A percentile compares a stretch with the other conserved stretches of the same genome.
Evolutionary conservation across 2,888 invertebrate species (phyloP).

Genomic region (Noctua janthe): DNA sequence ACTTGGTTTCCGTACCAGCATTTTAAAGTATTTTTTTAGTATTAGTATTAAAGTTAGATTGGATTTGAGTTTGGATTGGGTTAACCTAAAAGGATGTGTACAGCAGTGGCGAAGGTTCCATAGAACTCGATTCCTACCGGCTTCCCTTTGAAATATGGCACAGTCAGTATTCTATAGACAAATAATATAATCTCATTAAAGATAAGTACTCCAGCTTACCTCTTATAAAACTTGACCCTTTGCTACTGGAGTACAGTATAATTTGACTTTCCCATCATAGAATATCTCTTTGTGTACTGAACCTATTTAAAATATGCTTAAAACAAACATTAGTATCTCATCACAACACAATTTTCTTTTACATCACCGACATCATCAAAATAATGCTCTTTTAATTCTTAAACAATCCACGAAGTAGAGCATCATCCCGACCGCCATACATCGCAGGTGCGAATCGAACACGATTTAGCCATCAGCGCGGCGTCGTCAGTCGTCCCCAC

Average conservation of each 20-base stretch:
- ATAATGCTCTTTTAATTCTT: background rate
- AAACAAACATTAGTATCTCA: background rate
- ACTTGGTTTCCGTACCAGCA: too few species aligned
- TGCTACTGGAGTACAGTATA: too few species aligned
- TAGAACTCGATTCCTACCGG: too few species aligned
- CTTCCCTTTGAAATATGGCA: too few species aligned
- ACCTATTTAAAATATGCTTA: background rate
- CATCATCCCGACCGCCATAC: constrained; percentile 64
- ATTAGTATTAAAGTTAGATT: too few species aligned
- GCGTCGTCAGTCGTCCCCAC: constrained; percentile 79
- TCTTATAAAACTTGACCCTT: too few species aligned
- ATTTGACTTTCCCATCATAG: background rate
- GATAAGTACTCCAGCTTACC: too few species aligned
- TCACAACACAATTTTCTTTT: too few species aligned
- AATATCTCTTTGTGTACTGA: background rate
- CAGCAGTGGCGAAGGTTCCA: background rate
- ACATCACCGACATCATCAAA: background rate
- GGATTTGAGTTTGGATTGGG: too few species aligned
- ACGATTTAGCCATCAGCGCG: constrained; percentile 88
- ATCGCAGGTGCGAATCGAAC: constrained; percentile 88
- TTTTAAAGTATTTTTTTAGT: too few species aligned
- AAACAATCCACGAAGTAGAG: constrained; percentile 71
- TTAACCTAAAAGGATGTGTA: background rate
- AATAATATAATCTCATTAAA: too few species aligned
- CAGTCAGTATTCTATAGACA: too few species aligned